These are phyloP conservation scores for Furcifer pardalis DNA, from an alignment of 2,797 vertebrate genomes.

Conservation along the genomic window DNA sequence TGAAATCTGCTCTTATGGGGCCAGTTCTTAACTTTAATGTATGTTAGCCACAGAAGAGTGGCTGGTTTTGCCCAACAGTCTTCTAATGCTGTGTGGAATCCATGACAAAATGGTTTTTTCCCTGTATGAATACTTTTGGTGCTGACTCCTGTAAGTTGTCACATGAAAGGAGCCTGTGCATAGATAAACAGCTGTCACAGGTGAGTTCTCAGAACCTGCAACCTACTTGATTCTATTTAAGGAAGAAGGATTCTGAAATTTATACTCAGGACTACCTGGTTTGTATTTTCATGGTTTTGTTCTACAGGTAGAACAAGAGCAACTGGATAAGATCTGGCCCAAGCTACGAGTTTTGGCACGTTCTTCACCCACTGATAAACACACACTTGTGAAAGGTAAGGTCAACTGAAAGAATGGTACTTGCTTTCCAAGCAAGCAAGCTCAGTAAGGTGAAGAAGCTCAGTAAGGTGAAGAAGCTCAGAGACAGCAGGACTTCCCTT, in stretches of 20 bases:
- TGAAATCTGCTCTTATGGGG: neutral
- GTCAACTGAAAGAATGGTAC: neutral
- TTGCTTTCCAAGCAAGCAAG: neutral
- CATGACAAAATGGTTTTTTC: neutral
- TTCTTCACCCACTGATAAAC: slow-evolving; percentile 96
- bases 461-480: too few relatives aligned
- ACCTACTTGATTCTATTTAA: fast-evolving
- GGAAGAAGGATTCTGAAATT: neutral
- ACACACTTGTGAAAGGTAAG: slow-evolving; percentile 97
- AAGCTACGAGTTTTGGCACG: slow-evolving; percentile 93
- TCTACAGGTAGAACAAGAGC: slow-evolving; percentile 93
- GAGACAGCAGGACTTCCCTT: neutral
- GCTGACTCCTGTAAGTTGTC: neutral
- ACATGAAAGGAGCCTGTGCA: neutral
- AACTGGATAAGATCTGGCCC: slow-evolving; percentile 97
- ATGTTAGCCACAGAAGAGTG: neutral
- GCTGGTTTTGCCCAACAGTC: neutral
- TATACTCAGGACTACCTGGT: neutral
- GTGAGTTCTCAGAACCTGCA: neutral
- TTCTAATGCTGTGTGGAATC: neutral
- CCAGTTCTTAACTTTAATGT: neutral
- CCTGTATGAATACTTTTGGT: fast-evolving
- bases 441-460: too few relatives aligned
- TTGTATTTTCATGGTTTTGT: neutral
- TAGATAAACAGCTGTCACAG: too few relatives aligned